Evolutionary conservation across 2,113 vertebrate species (phyloP), one percentile per base, ranked within the genome.

Genomic region (Ammodytes marinus): DNA sequence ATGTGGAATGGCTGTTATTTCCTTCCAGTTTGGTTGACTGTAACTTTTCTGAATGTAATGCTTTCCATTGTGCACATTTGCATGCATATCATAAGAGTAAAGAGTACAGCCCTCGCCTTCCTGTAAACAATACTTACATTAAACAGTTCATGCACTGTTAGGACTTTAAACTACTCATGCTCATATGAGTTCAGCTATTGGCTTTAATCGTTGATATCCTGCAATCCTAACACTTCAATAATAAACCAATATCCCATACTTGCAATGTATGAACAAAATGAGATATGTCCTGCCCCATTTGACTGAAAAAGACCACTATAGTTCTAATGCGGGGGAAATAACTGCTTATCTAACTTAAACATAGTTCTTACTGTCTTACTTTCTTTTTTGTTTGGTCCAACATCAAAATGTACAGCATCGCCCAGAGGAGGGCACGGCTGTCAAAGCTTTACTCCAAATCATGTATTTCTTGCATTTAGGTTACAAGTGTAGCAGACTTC

Each of bases 301-400:
- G 27, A 63, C 49, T 49, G 27, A 17, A 67, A 73, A 45, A 53
- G n/a, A 49, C 54, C 67, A 45, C 3, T 50, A 43, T 1, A 27
- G 12, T 49, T 19, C 35, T 50, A 66, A 55, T 27, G 47, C 46
- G 45, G 8, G 17, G 4, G 8, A 69, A 63, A 70, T 5, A 84
- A 75, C 58, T 74, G 39, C 77, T 84, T 84, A 70, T 70, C 45
- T n/a, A 69, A 79, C 37, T 57, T 10, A 75, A 65, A 59, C 70
- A 47, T 40, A 40, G 45, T 54, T 53, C 47, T 67, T 37, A 47
- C 45, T 8, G 15, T 66, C 71, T 69, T 53, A 64, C 40, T n/a
- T 7, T 35, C 47, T 47, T 6, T 10, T 1, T 14, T 27, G 27
- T 27, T 27, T 27, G 27, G 7, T 7, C 35, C 46, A 15, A 61